Evolutionary conservation across 1,140 invertebrate species (phyloP), one percentile per base, ranked within the genome.

Genomic region (Episyrphus balteatus): DNA sequence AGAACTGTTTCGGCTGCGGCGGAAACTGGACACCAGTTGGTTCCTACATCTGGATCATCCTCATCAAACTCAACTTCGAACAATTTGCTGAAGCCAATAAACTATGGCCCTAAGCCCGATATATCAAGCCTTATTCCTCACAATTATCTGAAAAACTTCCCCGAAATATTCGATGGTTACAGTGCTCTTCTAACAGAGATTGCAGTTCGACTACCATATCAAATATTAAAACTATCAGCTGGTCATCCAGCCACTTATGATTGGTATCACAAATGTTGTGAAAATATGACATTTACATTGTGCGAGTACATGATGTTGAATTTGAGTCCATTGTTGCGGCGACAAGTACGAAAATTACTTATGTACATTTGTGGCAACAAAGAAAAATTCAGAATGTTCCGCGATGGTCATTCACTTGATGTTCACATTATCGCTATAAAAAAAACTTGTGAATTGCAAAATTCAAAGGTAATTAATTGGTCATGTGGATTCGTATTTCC

Each of bases 231-330:
- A 79, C 59, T 81, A 73, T 55, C 78, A 72, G 43, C 69, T 67
- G 55, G 66, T 55, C 59, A 72, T 59, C 47, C 75, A 69, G 66
- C 75, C 38, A 62, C 70, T 46, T 54, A 74, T 65, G 32, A 82
- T 75, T 92, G 88, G 88, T 82, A 82, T 51, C 79, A 80, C 42
- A 78, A 81, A 53, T 75, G 98, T 54, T 89, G 92, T 70, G 85
- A 92, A 69, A 85, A 92, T 61, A 84, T 97, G 87, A 92, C 73
- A 59, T 56, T 69, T 59, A 44, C 64, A 2, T 67, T 98, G 1
- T 96, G 93, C 67, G 93, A 98, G 64, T 98, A 96, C 61, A 93
- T 97, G 88, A 93, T 97, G 86, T 86, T 88, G 12, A 79, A 84
- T 61, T 79, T 91, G 70, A 87, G 84, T 52, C 79, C 85, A 7